These are phyloP conservation scores for Noctua fimbriata DNA, from an alignment of 2,888 invertebrate species.

Conservation along the genomic window DNA sequence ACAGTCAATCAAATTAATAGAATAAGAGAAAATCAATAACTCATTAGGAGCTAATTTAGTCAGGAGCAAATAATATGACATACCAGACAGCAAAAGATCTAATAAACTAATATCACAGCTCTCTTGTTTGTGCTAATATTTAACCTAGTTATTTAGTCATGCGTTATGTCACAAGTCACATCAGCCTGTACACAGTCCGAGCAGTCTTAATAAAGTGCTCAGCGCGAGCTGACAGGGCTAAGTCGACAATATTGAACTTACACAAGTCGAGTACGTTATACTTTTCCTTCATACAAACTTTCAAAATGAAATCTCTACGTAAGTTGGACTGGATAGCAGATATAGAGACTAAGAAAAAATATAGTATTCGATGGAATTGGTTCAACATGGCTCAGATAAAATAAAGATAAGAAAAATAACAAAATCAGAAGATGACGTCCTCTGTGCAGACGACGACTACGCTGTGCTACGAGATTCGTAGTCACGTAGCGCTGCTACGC, in stretches of 20 bases:
- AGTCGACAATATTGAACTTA: slow-evolving; percentile 5
- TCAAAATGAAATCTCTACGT: slow-evolving; percentile 9
- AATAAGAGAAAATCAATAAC: background rate
- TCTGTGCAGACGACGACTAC: slow-evolving; percentile 9
- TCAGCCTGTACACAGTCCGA: background rate
- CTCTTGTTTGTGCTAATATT: background rate
- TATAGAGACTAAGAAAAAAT: background rate
- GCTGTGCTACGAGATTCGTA: slow-evolving; percentile 35
- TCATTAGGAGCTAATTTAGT: background rate
- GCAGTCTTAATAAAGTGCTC: background rate
- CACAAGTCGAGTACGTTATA: background rate
- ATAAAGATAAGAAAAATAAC: slow-evolving; percentile 28
- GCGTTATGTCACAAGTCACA: background rate
- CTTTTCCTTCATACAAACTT: slow-evolving; percentile 8
- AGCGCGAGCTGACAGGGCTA: background rate
- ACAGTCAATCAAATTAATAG: too few species aligned
- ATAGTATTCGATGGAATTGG: background rate
- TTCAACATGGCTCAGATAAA: background rate
- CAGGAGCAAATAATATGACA: background rate
- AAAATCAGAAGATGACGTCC: slow-evolving; percentile 23
- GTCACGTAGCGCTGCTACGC: slow-evolving; percentile 26
- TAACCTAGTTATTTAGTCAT: background rate
- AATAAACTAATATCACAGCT: slow-evolving; percentile 10
- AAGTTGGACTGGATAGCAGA: background rate
- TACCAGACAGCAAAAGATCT: background rate